Percentiles rank a stretch among this genome's conserved stretches.
Evolutionary conservation across 2,113 vertebrate species (phyloP).

Genomic region (Phyllopteryx taeniolatus): DNA sequence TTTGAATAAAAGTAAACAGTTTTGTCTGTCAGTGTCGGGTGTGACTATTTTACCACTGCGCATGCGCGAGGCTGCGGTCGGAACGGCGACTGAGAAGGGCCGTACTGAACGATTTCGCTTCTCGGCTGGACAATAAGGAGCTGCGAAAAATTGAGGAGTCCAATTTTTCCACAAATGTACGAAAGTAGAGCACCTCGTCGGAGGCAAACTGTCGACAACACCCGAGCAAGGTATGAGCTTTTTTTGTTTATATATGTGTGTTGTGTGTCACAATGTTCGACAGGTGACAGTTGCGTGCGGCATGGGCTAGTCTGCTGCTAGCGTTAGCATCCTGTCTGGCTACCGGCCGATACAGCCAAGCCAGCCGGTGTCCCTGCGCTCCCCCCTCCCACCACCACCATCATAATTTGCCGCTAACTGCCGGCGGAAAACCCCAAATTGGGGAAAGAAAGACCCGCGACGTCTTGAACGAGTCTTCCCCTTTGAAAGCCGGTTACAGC

Average conservation of each 20-base stretch:
- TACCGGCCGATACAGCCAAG: background rate
- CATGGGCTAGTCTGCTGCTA: slow-evolving; percentile 1
- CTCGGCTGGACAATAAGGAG: slow-evolving; percentile 8
- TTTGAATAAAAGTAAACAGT: background rate
- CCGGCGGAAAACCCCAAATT: background rate
- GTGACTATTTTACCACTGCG: background rate
- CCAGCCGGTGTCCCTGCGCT: background rate
- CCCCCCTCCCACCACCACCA: no score
- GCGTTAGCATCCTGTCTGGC: background rate
- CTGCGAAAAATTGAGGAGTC: background rate
- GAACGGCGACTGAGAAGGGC: background rate
- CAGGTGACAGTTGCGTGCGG: background rate
- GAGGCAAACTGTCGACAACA: background rate
- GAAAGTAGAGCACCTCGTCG: no score
- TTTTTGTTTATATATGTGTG: no score
- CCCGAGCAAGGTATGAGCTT: background rate
- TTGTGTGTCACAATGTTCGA: background rate
- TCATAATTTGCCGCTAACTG: background rate
- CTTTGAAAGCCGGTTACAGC: background rate
- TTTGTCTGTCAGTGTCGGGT: background rate
- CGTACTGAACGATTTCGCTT: background rate
- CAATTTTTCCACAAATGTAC: background rate
- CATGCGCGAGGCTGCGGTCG: background rate
- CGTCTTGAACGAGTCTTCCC: background rate
- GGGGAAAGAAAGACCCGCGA: background rate